Base-by-base conservation (phyloP, 2,888 invertebrate genomes). In the Eristalis arbustorum region DNA sequence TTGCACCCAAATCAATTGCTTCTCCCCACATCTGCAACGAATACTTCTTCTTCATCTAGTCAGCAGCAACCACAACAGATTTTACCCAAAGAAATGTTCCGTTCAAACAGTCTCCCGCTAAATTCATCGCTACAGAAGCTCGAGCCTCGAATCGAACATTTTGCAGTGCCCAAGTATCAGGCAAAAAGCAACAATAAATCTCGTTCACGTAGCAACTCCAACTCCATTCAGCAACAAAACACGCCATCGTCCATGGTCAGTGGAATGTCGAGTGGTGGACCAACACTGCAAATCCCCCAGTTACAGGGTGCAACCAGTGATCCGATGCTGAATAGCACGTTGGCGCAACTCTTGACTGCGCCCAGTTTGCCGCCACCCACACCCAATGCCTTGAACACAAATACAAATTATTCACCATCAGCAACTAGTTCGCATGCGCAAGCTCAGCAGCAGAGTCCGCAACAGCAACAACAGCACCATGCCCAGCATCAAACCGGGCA, bases 281-380 rank as follows among this genome's bases (percentile, higher is more conserved):
- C 77, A 4, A 90, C 85, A 57, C 85, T 90, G 68, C 84, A 91
- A 13, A 85, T 90, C 6, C 88, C 90, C 2, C 89, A 91, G 40
- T 94, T 97, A 89, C 94, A 95, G 89, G 95, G 96, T 89, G 96
- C 96, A 63, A 95, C 95, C 78, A 96, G 96, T 91, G 97, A 97
- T 93, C 96, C 97, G 66, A 94, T 96, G 89, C 93, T 97, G 88
- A 94, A 95, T 88, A 97, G 96, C 93, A 96, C 97, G 74, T 94
- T 98, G 83, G 97, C 97, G 64, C 97, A 97, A 91, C 94, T 98
- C 88, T 95, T 98, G 89, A 96, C 96, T 68, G 78, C 81, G 1
- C 77, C 84, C 18, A 85, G 84, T 56, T 49, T 74, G 11, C 77
- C 77, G 28, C 63, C 80, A 14, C 37, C 76, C n/a, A 34, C 84